Base-by-base conservation (phyloP, 2,888 invertebrate genomes). In the Azorinus chamasolen region DNA sequence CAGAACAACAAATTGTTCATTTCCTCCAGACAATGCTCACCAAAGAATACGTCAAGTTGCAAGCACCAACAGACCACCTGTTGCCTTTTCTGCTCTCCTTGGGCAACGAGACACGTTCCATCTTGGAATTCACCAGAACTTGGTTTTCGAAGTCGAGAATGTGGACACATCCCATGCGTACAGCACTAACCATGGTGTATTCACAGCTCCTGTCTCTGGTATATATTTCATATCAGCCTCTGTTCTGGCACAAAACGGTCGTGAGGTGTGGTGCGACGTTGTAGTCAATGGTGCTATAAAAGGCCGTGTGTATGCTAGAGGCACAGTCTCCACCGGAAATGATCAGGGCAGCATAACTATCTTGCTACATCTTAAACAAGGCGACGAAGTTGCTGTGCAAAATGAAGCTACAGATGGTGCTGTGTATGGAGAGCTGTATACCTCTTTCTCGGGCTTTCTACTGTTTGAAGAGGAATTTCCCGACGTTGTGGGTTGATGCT, bases 401-500 rank as follows among this genome's bases (percentile, higher is more conserved):
- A 71, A 57, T 57, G 3, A 1, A 14, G 10, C 0, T 2, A 10
- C 18, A 10, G 22, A 50, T 41, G 51, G 55, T 18, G 6, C 14
- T 16, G 43, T 71, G 10, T 71, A 45, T n/a, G 63, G 70, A 8
- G 45, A 32, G 12, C 16, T 6, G 16, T 20, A 50, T 20, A 51
- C 70, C 8, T 63, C 63, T 10, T 71, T 71, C 32, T 71, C 70
- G 3, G 70, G 70, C 3, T 63, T 58, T 50, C 51, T 71, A 14
- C 63, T 71, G 25, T n/a, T n/a, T n/a, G n/a, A n/a, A n/a, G n/a
- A n/a, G n/a, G n/a, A n/a, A n/a, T n/a, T n/a, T n/a, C n/a, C n/a
- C n/a, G n/a, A n/a, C n/a, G n/a, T n/a, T n/a, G n/a, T n/a, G n/a
- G n/a, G n/a, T n/a, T n/a, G n/a, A n/a, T n/a, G n/a, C n/a, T n/a